Evolutionary conservation across 2,113 vertebrate genomes (phyloP), one percentile per base, ranked within the genome.

Genomic region (Arothron firmamentum): DNA sequence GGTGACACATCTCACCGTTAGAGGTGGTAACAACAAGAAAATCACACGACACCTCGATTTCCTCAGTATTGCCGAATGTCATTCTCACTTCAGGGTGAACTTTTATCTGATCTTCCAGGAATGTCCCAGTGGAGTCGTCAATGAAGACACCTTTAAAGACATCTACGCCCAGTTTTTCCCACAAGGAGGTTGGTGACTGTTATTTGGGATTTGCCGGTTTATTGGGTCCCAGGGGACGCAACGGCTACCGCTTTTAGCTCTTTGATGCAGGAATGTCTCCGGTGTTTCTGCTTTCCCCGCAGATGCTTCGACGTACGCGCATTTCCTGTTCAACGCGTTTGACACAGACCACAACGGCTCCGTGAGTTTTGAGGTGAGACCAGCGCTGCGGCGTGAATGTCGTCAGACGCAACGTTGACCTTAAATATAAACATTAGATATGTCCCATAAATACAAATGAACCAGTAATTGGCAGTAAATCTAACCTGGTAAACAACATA

Each of bases 91-190:
- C n/a, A 17, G 17, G 16, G 47, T 49, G 17, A 10, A n/a, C 8
- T 19, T n/a, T 5, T 19, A 8, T 18, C 17, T 49, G 76, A 52
- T 76, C 34, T 82, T 78, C 46, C 86, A 98, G 95, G 96, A 98
- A 87, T 98, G 95, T 48, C 95, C 96, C 84, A 98, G 94, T 61
- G 96, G 96, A 74, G 90, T 98, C 82, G 95, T 98, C 89, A 97
- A 97, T 62, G 96, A 98, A 88, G 95, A 98, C 21, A 97, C 94
- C 45, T 98, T 98, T 89, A 98, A 97, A 90, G 95, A 95, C 70
- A 98, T 98, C 90, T 98, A 98, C 81, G 86, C 95, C 3, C 96
- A 98, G 87, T 98, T 98, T 88, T 98, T 98, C 83, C 96, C 96
- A 46, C 96, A 98, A 88, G 96, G 96, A 93, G 96, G 96, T 98